These are phyloP conservation scores for Phymorhynchus buccinoides DNA, from an alignment of 1,140 invertebrate species.

Conservation along the genomic window DNA sequence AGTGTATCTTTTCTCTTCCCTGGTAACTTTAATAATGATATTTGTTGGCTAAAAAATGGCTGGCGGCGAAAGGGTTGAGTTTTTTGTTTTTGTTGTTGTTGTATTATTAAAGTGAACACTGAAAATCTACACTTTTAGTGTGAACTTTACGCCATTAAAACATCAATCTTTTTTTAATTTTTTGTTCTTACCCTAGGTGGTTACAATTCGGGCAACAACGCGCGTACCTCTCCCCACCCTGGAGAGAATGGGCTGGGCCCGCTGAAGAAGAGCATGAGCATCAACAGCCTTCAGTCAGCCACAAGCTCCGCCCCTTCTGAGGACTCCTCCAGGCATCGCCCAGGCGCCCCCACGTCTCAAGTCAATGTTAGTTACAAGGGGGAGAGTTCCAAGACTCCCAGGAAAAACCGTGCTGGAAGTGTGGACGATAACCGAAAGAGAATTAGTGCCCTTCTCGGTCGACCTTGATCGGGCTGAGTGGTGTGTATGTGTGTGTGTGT, in stretches of 20 bases:
- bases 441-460: slow-evolving; percentile 54
- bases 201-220: slow-evolving; percentile 3
- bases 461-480: neutral
- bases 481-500: no score
- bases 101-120: no score
- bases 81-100: neutral
- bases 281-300: slow-evolving; percentile 14
- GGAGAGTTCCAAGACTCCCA: slow-evolving; percentile 44
- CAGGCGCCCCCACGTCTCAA: slow-evolving; percentile 34
- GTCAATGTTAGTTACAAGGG: slow-evolving; percentile 47
- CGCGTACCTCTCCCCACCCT: neutral
- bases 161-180: no score
- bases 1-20: neutral
- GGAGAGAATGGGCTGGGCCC: slow-evolving; percentile 21
- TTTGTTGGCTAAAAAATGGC: no score
- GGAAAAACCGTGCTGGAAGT: slow-evolving; percentile 45
- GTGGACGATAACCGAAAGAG: slow-evolving; percentile 50
- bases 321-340: slow-evolving; percentile 30
- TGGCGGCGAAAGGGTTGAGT: no score
- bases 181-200: neutral
- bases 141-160: no score
- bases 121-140: no score
- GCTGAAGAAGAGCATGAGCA: slow-evolving; percentile 27
- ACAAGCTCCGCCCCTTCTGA: slow-evolving; percentile 25
- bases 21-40: neutral